These are phyloP conservation scores for Drosophila eugracilis DNA, from an alignment of 1,140 invertebrate genomes.

Conservation along the genomic window DNA sequence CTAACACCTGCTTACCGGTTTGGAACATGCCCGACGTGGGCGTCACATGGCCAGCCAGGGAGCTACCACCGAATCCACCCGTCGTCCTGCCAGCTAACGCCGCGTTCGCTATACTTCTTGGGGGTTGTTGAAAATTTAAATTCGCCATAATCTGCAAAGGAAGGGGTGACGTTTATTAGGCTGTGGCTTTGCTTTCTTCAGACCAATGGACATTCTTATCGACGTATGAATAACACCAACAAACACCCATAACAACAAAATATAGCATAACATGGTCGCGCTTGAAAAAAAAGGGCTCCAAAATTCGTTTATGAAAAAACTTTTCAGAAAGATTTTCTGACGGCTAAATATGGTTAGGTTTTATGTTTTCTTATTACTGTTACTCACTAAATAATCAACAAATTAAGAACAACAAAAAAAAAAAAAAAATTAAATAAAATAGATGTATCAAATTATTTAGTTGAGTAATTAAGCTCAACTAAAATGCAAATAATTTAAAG, in stretches of 20 bases:
- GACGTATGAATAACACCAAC: neutral
- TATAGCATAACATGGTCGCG: neutral
- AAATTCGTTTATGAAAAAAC: too few relatives aligned
- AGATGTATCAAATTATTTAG: too few relatives aligned
- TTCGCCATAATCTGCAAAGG: conserved; percentile 89
- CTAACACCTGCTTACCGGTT: conserved; percentile 76
- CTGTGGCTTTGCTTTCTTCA: neutral
- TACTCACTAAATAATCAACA: too few relatives aligned
- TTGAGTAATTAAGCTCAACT: too few relatives aligned
- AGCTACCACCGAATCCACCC: conserved; percentile 87
- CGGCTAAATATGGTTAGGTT: too few relatives aligned
- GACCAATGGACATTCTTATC: conserved; percentile 1
- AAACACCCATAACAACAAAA: neutral
- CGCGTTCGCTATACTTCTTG: conserved; percentile 90
- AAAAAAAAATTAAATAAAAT: too few relatives aligned
- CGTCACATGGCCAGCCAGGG: conserved; percentile 89
- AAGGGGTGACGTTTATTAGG: conserved; percentile 2
- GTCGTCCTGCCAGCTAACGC: conserved; percentile 87
- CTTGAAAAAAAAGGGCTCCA: too few relatives aligned
- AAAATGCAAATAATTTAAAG: too few relatives aligned
- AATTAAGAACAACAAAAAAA: too few relatives aligned
- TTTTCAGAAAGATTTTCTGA: too few relatives aligned
- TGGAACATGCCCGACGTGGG: conserved; percentile 89
- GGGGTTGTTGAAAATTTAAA: conserved; percentile 92
- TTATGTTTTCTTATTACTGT: too few relatives aligned